These are phyloP conservation scores for Cryptus viduatorius DNA, from an alignment of 2,888 invertebrate genomes.

Conservation along the genomic window DNA sequence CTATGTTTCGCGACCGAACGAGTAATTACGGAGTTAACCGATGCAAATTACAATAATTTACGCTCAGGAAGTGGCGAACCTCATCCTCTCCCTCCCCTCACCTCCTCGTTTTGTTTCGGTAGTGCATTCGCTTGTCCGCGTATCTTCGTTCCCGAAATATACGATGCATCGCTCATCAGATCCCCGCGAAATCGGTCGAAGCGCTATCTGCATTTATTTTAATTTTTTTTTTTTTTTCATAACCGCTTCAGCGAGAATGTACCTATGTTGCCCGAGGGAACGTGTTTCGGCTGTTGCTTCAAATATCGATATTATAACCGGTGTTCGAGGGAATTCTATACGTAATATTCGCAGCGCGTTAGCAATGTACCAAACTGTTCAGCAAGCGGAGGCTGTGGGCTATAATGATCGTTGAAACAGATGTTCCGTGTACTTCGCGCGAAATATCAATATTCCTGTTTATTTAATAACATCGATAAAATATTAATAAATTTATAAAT, in stretches of 20 bases:
- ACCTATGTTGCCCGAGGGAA: conserved; percentile 57
- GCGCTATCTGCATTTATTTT: conserved; percentile 75
- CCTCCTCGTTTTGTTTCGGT: conserved; percentile 65
- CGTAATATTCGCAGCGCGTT: conserved; percentile 46
- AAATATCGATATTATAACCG: conserved; percentile 30
- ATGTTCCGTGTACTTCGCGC: conserved; percentile 2
- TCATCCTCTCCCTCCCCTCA: conserved; percentile 16
- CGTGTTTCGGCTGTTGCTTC: conserved; percentile 44
- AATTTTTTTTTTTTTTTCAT: not conserved
- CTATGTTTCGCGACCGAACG: conserved; percentile 57
- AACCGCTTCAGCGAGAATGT: conserved; percentile 44
- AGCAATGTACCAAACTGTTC: conserved; percentile 18
- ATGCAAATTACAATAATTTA: conserved; percentile 82
- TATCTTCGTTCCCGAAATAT: conserved; percentile 47
- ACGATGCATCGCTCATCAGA: conserved; percentile 51
- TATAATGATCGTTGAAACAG: conserved; percentile 14
- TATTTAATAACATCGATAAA: not conserved
- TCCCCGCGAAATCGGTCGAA: conserved; percentile 57
- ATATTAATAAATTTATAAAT: not conserved
- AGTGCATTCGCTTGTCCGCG: conserved; percentile 57
- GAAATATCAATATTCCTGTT: not conserved
- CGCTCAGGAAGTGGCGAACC: conserved; percentile 74
- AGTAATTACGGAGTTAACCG: conserved; percentile 81
- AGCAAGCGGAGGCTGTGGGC: not conserved
- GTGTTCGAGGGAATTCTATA: conserved; percentile 23